Evolutionary conservation across 2,888 invertebrate species (phyloP).

Genomic region (Stramonita haemastoma): DNA sequence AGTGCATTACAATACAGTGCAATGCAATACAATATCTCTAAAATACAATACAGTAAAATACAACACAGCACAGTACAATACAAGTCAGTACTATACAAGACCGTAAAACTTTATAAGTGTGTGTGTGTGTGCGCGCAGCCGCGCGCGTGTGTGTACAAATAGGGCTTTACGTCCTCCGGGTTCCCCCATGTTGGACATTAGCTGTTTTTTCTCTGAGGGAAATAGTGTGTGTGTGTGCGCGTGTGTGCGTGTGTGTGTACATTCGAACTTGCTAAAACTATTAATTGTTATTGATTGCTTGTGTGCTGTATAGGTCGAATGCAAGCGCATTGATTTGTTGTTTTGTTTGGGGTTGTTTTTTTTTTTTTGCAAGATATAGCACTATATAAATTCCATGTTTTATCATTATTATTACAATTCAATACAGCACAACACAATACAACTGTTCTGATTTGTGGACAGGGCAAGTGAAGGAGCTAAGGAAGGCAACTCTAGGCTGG

Average conservation of each 20-base stretch:
- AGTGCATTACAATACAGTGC: too few relatives aligned
- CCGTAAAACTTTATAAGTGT: too few relatives aligned
- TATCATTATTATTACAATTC: too few relatives aligned
- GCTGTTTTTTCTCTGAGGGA: too few relatives aligned
- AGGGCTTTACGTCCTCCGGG: too few relatives aligned
- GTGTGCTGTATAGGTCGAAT: background rate
- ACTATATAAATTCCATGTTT: too few relatives aligned
- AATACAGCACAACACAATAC: background rate
- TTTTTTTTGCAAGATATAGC: too few relatives aligned
- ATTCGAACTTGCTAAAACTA: background rate
- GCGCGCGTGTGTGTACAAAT: too few relatives aligned
- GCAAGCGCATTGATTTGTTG: background rate
- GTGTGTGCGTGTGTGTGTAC: background rate
- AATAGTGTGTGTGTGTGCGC: background rate
- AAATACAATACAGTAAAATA: too few relatives aligned
- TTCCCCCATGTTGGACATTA: too few relatives aligned
- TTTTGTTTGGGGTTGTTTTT: background rate
- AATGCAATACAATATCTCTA: too few relatives aligned
- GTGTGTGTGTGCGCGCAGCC: too few relatives aligned
- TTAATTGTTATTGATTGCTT: background rate
- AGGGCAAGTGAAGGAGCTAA: constrained; percentile 9
- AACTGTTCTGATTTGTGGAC: background rate
- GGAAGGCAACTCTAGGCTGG: constrained; percentile 27
- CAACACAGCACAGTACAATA: background rate
- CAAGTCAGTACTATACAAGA: background rate